Evolutionary conservation across 2,888 invertebrate species (phyloP).

Genomic region (Tetramorium bicarinatum): DNA sequence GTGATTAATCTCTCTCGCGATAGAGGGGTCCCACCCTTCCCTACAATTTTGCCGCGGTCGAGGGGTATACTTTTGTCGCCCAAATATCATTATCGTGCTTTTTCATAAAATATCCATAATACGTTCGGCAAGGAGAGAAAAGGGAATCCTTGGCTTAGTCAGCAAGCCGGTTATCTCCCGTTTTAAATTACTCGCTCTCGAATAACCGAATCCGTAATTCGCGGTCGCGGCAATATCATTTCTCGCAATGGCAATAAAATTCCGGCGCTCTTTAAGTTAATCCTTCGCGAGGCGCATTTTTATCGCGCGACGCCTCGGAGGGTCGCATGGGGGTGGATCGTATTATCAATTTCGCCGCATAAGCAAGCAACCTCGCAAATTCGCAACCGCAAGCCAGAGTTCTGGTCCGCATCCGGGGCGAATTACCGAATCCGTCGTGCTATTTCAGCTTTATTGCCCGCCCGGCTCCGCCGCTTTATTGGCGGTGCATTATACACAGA

Average conservation of each 20-base stretch:
- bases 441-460: constrained; percentile 28
- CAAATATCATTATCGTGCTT: constrained; percentile 40
- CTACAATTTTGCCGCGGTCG: constrained; percentile 6
- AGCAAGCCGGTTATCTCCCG: constrained; percentile 23
- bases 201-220: constrained; percentile 29
- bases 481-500: constrained; percentile 39
- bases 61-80: constrained; percentile 21
- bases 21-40: background rate
- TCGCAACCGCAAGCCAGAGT: background rate
- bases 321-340: background rate
- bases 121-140: background rate
- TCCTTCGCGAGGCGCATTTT: constrained; percentile 23
- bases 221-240: constrained; percentile 41
- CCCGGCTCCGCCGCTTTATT: constrained; percentile 46
- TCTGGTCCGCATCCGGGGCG: background rate
- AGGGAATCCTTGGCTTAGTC: constrained; percentile 26
- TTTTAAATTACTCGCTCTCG: constrained; percentile 20
- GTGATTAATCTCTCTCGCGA: constrained; percentile 33
- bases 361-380: constrained; percentile 31
- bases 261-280: constrained; percentile 33
- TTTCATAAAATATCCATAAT: constrained; percentile 38
- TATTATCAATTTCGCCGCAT: constrained; percentile 49
- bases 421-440: constrained; percentile 31
- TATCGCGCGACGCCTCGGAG: constrained; percentile 10
- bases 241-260: constrained; percentile 31